Conservation (phyloP, 2,797 vertebrate species). For the Ceryle rudis region DNA sequence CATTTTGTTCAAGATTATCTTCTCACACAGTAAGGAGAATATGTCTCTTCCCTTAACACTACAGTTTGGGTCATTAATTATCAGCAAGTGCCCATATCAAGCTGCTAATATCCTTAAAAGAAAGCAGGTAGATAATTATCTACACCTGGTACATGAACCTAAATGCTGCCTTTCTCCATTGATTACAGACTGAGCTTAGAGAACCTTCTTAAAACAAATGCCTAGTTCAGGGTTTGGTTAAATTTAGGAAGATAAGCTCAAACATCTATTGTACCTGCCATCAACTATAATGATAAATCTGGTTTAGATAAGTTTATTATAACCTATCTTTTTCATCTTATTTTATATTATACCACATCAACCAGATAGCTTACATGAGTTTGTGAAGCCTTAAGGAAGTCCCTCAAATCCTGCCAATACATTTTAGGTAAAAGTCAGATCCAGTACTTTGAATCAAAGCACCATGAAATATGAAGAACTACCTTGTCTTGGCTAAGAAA, state of each 20-base stretch:
- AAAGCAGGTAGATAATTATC: neutral
- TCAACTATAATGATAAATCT: neutral
- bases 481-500: neutral
- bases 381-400: neutral
- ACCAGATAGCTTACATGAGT: neutral
- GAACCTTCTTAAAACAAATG: neutral
- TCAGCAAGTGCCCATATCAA: neutral
- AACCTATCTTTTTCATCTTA: neutral
- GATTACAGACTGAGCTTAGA: neutral
- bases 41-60: neutral
- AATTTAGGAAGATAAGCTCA: neutral
- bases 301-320: neutral
- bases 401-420: neutral
- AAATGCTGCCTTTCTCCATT: neutral
- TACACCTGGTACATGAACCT: neutral
- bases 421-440: neutral
- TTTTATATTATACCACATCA: neutral
- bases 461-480: neutral
- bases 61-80: neutral
- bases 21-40: neutral
- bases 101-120: neutral
- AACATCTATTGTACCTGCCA: neutral
- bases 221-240: neutral
- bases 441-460: neutral
- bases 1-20: neutral